Evolutionary conservation across 1,140 invertebrate species (phyloP), one percentile per base, ranked within the genome.

Genomic region (Pachyrhynchus sulphureomaculatus): DNA sequence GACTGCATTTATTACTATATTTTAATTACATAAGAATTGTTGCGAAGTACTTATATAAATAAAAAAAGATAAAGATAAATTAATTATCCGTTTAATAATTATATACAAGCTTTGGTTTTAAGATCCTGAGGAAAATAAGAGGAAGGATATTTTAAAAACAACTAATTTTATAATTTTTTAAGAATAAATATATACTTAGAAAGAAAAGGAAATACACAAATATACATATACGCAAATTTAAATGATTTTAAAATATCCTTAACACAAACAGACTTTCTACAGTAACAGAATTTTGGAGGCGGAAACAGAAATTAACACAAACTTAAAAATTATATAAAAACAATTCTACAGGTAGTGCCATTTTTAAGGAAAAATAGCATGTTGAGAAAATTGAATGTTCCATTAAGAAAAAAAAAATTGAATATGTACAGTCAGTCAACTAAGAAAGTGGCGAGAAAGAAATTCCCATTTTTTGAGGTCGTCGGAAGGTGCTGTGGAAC

Each of bases 1-100:
- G 47, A 49, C 18, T 23, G 41, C 15, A 18, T 44, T 44, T 44
- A 44, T 44, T 42, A 37, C 20, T 53, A 53, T 18, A 23, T 2
- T 17, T 53, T 17, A 36, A 41, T n/a, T 44, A 44, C 41, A 62
- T 54, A 29, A 29, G 26, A 54, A 44, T 18, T 47, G 39, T 37
- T 47, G 42, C 21, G 39, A 37, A 48, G 54, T 58, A 61, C 42
- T 67, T 62, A 55, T 57, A 67, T 62, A 67, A 62, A 67, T 61
- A 20, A 55, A 64, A 64, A 67, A 67, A n/a, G n/a, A n/a, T n/a
- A 64, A 67, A 67, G 60, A 67, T 62, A 67, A 62, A 67, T 67
- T 62, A 62, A 66, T 57, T 59, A 60, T 32, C 29, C 48, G 62
- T 59, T 49, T 47, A 52, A 57, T 36, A 67, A 61, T 39, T 67